Evolutionary conservation across 2,888 invertebrate species (phyloP), one percentile per base, ranked within the genome.

Genomic region (Archips crataeganus): DNA sequence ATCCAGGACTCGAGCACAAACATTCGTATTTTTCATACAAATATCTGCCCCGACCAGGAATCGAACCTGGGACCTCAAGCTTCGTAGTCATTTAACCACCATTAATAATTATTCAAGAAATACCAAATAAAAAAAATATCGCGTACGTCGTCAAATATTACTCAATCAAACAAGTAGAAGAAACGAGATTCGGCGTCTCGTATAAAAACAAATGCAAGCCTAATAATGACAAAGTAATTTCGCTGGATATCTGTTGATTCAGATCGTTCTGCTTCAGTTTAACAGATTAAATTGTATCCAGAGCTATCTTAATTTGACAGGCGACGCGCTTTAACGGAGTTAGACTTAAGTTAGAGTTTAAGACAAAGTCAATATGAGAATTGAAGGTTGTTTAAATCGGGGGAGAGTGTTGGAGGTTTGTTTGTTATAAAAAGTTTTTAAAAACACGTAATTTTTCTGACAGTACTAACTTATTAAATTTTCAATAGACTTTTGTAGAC

Each of bases 291-390:
- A 78, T 80, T 79, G 76, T 77, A 76, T 76, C 77, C 77, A 78
- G 78, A 77, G 78, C 77, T 84, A 85, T 84, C 85, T 84, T 81
- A 81, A 83, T 82, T 83, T 81, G 78, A 79, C 84, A 84, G 83
- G 77, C 77, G 76, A 76, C 60, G 64, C 71, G 71, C 70, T 75
- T 76, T 1, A 75, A 74, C 76, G 74, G 76, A 77, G 77, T 79
- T 76, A 75, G 78, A 62, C 70, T 74, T 36, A 47, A 61, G 63
- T 74, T 72, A 65, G 70, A 72, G 74, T 76, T 70, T 64, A 60
- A 59, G 64, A 69, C 57, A 73, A 73, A 73, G 68, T 64, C 68
- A 63, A 73, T 68, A 59, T 69, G 68, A 67, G 72, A 68, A 64
- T 64, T 73, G 63, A 69, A 73, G 51, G 63, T 69, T 73, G 63